Evolutionary conservation across 2,888 invertebrate genomes (phyloP), one percentile per base, ranked within the genome.

Genomic region (Zygothrica quintamaculata): DNA sequence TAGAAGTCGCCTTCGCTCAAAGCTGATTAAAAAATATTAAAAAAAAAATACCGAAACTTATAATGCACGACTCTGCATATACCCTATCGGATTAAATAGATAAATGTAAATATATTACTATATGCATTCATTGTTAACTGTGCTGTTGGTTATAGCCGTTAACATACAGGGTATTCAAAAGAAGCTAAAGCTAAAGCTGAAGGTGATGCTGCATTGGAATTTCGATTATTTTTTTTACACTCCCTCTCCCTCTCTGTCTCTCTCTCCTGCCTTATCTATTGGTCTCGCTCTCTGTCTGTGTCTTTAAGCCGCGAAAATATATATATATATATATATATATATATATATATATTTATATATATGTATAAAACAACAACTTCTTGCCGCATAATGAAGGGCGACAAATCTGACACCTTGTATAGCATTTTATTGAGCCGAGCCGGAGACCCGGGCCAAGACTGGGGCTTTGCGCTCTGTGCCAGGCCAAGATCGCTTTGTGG

Each of bases 321-420:
- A n/a, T n/a, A n/a, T n/a, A n/a, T n/a, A n/a, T n/a, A n/a, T n/a
- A n/a, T n/a, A n/a, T n/a, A n/a, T n/a, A n/a, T n/a, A n/a, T n/a
- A n/a, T n/a, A n/a, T n/a, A n/a, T n/a, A n/a, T n/a, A n/a, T n/a
- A n/a, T n/a, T n/a, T n/a, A n/a, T n/a, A n/a, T n/a, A n/a, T n/a
- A n/a, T n/a, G n/a, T n/a, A n/a, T n/a, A 62, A 22, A 25, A 50
- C 55, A 33, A 29, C 29, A 29, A 58, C 75, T 72, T 72, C 65
- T 72, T 65, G 74, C 71, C 86, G 85, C 87, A 88, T 89, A 90
- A 89, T 90, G 90, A 90, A 88, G 90, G 90, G 89, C 89, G 89
- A 89, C 89, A 90, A 89, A 89, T 89, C 90, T 90, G 89, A 89
- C 89, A 89, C 89, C 90, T 89, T 89, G 89, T 89, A 88, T 89